Evolutionary conservation across 2,113 vertebrate genomes (phyloP).

Genomic region (Pseudorasbora parva): DNA sequence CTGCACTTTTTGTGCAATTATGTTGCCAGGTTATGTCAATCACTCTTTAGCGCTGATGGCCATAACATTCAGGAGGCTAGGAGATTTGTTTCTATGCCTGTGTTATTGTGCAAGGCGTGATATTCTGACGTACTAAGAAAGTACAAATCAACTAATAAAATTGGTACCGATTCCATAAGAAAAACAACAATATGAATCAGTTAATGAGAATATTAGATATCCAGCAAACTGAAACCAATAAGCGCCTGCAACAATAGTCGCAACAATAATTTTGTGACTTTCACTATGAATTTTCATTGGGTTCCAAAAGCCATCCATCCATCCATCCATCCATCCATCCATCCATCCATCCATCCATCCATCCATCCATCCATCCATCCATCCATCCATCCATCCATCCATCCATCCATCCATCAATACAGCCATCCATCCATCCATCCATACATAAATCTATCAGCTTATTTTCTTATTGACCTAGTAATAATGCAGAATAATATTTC

Average conservation of each 20-base stretch:
- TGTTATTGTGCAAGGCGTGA: constrained; percentile 21
- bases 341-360: too few relatives aligned
- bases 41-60: constrained; percentile 11
- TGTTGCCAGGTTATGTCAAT: constrained; percentile 26
- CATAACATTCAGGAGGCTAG: not conserved
- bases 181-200: not conserved
- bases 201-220: not conserved
- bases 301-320: too few relatives aligned
- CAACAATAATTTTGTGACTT: too few relatives aligned
- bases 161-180: not conserved
- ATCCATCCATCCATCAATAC: too few relatives aligned
- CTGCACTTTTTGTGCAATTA: constrained; percentile 28
- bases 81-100: not conserved
- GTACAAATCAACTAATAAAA: not conserved
- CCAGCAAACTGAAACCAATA: too few relatives aligned
- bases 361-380: too few relatives aligned
- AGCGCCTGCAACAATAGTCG: too few relatives aligned
- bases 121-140: not conserved
- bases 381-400: too few relatives aligned
- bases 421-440: too few relatives aligned
- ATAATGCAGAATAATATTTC: not conserved
- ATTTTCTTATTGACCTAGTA: not conserved
- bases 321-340: too few relatives aligned
- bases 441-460: not conserved
- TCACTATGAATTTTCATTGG: too few relatives aligned